These are phyloP conservation scores for Procambarus virginalis DNA, from an alignment of 1,140 invertebrate genomes.

Conservation along the genomic window DNA sequence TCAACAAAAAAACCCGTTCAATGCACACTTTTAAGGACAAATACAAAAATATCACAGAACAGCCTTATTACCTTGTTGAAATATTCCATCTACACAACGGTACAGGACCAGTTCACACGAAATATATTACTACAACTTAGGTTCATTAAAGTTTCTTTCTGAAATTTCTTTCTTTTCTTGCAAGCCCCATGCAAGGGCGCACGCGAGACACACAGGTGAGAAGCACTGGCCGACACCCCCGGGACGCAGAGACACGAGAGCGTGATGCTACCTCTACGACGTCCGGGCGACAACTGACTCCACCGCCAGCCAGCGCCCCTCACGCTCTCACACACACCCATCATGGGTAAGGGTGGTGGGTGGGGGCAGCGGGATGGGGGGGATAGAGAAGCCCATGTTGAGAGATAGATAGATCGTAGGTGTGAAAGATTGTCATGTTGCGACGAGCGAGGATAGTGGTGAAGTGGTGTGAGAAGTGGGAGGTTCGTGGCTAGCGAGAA, in stretches of 20 bases:
- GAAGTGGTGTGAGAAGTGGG: not conserved
- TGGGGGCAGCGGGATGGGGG: not conserved
- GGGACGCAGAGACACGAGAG: conserved; percentile 6
- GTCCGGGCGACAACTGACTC: conserved; percentile 2
- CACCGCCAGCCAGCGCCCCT: not conserved
- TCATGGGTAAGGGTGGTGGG: not conserved
- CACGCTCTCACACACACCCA: not conserved
- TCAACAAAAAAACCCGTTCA: not conserved
- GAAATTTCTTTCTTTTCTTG: not conserved
- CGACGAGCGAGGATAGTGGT: not conserved
- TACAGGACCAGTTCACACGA: conserved; percentile 1
- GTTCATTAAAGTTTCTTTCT: not conserved
- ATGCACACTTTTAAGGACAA: not conserved
- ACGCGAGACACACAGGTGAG: not conserved
- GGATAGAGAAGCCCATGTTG: not conserved
- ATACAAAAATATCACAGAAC: not conserved
- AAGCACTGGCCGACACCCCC: not conserved
- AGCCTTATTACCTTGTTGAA: not conserved
- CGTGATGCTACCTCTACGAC: not conserved
- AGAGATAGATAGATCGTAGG: conserved; percentile 10
- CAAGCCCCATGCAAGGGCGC: not conserved
- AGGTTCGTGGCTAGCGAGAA: not conserved
- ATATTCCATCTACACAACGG: conserved; percentile 8
- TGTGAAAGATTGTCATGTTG: conserved; percentile 4
- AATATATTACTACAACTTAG: not conserved